Evolutionary conservation across 2,888 invertebrate genomes (phyloP).

Genomic region (Nomada fabriciana): DNA sequence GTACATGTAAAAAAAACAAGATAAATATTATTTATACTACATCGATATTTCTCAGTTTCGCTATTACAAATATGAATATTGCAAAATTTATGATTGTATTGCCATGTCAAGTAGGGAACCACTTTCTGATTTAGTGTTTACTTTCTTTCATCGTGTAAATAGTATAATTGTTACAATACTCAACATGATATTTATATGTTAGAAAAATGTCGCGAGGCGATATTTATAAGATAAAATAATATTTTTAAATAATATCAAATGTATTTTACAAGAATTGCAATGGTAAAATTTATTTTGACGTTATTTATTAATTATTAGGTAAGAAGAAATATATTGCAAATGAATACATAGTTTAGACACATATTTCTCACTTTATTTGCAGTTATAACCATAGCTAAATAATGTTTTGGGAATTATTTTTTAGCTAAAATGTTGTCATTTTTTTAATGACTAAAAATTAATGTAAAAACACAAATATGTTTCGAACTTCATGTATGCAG

Average conservation of each 20-base stretch:
- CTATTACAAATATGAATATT: conserved; percentile 47
- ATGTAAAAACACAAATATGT: conserved; percentile 8
- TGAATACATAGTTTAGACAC: conserved; percentile 2
- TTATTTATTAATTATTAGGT: conserved; percentile 48
- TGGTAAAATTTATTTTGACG: conserved; percentile 32
- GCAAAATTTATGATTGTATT: conserved; percentile 60
- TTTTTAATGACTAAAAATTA: conserved; percentile 5
- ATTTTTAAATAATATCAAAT: conserved; percentile 41
- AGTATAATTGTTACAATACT: conserved; percentile 71
- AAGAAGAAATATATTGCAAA: conserved; percentile 15
- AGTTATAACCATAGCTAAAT: conserved; percentile 10
- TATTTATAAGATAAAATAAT: conserved; percentile 51
- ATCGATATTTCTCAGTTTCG: conserved; percentile 37
- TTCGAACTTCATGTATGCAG: conserved; percentile 29
- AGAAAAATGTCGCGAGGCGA: conserved; percentile 37
- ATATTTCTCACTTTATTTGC: conserved; percentile 23
- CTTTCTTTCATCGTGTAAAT: conserved; percentile 63
- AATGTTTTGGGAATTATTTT: conserved; percentile 19
- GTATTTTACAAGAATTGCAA: conserved; percentile 31
- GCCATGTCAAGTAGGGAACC: conserved; percentile 70
- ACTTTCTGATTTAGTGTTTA: conserved; percentile 21
- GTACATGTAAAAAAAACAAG: conserved; percentile 56
- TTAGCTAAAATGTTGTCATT: conserved; percentile 14
- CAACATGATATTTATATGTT: conserved; percentile 65
- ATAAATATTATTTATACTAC: conserved; percentile 47